Evolutionary conservation across 2,888 invertebrate species (phyloP).

Genomic region (Labia minor): DNA sequence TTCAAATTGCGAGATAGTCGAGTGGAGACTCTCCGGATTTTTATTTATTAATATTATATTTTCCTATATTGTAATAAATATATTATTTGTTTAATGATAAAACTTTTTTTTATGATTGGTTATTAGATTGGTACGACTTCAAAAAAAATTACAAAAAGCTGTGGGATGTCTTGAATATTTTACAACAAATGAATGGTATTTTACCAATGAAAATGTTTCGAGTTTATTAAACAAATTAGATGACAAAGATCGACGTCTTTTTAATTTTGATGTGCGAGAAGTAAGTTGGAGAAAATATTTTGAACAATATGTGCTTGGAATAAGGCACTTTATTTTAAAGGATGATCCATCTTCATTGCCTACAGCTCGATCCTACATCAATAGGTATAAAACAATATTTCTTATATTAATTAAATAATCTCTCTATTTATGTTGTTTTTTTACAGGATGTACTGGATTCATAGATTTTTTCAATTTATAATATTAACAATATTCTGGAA

Average conservation of each 20-base stretch:
- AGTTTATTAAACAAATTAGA: conserved; percentile 32
- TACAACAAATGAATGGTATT: conserved; percentile 43
- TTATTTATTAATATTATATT: conserved; percentile 28
- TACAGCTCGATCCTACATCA: conserved; percentile 34
- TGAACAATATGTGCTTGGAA: conserved; percentile 43
- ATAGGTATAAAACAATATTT: conserved; percentile 28
- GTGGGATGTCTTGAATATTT: conserved; percentile 43
- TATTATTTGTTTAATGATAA: too few species aligned
- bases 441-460: conserved; percentile 33
- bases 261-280: conserved; percentile 40
- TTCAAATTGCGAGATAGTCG: too few species aligned
- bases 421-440: neutral
- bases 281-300: conserved; percentile 43
- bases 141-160: conserved; percentile 40
- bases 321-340: conserved; percentile 41
- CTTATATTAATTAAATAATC: neutral
- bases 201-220: conserved; percentile 36
- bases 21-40: neutral
- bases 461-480: conserved; percentile 33
- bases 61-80: too few species aligned
- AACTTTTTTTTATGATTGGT: too few species aligned
- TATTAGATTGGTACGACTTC: conserved; percentile 42
- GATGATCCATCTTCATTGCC: conserved; percentile 39
- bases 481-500: conserved; percentile 32
- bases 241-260: conserved; percentile 35